Evolutionary conservation across 1,140 invertebrate species (phyloP).

Genomic region (Solen grandis): DNA sequence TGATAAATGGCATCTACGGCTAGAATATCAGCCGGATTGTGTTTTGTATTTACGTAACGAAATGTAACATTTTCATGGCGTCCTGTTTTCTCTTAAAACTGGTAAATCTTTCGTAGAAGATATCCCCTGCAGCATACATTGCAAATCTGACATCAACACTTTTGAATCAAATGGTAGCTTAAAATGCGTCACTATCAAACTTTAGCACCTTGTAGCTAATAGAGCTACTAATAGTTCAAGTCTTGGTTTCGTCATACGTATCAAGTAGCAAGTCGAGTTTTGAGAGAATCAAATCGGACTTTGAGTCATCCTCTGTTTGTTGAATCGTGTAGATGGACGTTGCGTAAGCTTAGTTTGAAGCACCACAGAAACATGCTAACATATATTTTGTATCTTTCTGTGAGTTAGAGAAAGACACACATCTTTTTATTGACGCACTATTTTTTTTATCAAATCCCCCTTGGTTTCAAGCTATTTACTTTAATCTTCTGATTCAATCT

Average conservation of each 20-base stretch:
- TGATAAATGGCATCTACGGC: neutral
- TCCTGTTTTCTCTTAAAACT: slow-evolving; percentile 19
- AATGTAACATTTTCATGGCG: neutral
- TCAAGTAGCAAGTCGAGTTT: slow-evolving; percentile 6
- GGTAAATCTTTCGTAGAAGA: neutral
- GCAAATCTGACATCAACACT: neutral
- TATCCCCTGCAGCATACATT: slow-evolving; percentile 14
- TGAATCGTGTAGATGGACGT: neutral
- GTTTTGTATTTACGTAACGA: neutral
- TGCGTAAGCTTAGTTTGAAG: neutral
- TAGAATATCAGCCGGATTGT: slow-evolving; percentile 14
- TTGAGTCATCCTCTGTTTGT: neutral
- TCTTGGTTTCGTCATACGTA: neutral
- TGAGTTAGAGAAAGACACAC: neutral
- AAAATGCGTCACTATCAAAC: neutral
- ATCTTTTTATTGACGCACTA: slow-evolving; percentile 1
- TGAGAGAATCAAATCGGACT: slow-evolving; percentile 3
- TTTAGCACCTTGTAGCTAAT: neutral
- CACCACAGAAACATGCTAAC: slow-evolving; percentile 9
- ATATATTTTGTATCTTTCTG: neutral
- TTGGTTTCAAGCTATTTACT: slow-evolving; percentile 6
- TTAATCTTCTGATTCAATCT: neutral
- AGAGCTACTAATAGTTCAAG: slow-evolving; percentile 20
- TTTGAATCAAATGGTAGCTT: neutral
- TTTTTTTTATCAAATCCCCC: neutral